Conservation (phyloP, 2,113 vertebrate species). For the Aix galericulata region DNA sequence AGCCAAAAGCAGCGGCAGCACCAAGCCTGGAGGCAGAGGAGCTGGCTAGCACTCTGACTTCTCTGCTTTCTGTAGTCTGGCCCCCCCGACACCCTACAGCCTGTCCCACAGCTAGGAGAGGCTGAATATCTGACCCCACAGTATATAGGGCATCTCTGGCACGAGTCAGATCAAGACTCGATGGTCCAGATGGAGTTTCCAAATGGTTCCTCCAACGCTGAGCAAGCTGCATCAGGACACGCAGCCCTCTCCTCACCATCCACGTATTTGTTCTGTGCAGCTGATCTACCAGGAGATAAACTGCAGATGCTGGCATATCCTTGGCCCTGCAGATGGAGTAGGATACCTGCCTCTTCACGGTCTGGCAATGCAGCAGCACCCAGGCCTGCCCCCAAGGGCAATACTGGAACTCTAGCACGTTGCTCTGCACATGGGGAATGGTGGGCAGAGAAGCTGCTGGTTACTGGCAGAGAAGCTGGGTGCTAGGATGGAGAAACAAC, state of each 20-base stretch:
- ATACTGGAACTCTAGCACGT: accelerated
- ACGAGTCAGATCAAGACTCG: neutral
- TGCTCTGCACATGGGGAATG: neutral
- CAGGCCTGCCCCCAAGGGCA: neutral
- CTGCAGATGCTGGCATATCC: neutral
- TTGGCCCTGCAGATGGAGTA: neutral
- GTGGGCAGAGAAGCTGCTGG: neutral
- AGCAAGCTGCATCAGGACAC: neutral
- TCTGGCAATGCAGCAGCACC: neutral
- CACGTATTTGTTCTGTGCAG: neutral
- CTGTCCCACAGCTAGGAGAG: neutral
- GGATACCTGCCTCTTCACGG: neutral
- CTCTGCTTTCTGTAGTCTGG: neutral
- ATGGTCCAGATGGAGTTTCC: neutral
- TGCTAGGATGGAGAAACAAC: neutral
- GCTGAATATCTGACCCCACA: neutral
- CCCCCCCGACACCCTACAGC: neutral
- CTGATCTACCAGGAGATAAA: neutral
- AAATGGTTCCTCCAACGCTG: neutral
- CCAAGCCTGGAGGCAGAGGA: neutral
- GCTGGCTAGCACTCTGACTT: too few species aligned
- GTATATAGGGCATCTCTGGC: neutral
- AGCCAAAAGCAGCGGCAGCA: neutral
- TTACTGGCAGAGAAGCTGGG: neutral
- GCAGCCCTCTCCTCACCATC: neutral